Evolutionary conservation across 2,888 invertebrate genomes (phyloP), one percentile per base, ranked within the genome.

Genomic region (Hemistola chrysoprasaria): DNA sequence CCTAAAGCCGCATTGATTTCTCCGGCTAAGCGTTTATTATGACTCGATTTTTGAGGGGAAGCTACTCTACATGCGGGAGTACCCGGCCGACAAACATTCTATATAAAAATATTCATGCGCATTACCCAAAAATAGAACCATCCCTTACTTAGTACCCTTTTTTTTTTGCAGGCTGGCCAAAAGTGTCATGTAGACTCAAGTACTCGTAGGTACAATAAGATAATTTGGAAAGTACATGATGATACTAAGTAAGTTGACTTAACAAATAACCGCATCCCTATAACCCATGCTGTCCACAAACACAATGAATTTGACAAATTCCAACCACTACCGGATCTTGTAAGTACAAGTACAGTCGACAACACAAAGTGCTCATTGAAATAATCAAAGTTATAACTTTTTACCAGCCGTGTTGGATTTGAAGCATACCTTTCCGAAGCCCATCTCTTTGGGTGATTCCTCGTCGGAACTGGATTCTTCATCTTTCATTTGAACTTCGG

Each of bases 401-500:
- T 16, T 8, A 42, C 29, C 20, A 39, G 30, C 40, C 43, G 36
- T 45, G 47, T 45, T 44, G 44, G 8, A 28, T 3, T 26, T 8
- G 4, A 22, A 23, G 34, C 59, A 50, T 81, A 92, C 91, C 89
- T 90, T 81, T 53, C 86, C 86, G 36, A 90, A 58, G 20, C 92
- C 91, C 90, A 91, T 90, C 65, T 83, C 76, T 52, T 78, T 87
- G 1, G 80, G 82, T 1, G 69, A 74, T 21, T 90, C 90, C 46
- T 90, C 90, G 11, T 92, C 91, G 11, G 91, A 90, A 20, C 91
- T 91, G 26, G 92, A 91, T 16, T 90, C 88, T 4, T 92, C 65
- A 0, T 90, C 91, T 22, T 92, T 89, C 11, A 93, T 61, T 52
- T 93, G 94, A 50, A 94, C 91, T 25, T 95, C 94, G 42, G 95